Conservation (phyloP, 1,140 invertebrate species). For the Drosophila bocqueti region DNA sequence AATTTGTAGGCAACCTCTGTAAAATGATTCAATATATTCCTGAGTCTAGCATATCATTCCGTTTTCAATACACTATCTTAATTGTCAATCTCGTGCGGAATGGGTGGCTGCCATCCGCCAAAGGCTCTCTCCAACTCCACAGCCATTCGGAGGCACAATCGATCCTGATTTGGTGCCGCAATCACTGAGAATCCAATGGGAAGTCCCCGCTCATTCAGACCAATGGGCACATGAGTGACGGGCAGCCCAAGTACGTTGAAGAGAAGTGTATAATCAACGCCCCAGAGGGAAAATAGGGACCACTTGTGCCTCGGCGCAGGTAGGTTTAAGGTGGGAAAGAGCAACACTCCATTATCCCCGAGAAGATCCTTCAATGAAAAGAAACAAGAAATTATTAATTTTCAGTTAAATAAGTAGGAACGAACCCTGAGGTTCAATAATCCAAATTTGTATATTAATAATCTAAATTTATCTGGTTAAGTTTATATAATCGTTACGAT, state of each 20-base stretch:
- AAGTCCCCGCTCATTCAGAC: conserved; percentile 87
- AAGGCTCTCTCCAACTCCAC: conserved; percentile 91
- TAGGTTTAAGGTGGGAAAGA: conserved; percentile 90
- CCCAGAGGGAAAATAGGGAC: conserved; percentile 87
- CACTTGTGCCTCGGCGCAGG: conserved; percentile 89
- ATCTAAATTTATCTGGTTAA: neutral
- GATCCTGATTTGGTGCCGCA: conserved; percentile 89
- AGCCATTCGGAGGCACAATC: conserved; percentile 91
- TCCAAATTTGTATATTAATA: neutral
- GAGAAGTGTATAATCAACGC: conserved; percentile 89
- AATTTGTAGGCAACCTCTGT: neutral
- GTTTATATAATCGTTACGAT: neutral
- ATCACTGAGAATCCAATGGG: conserved; percentile 91
- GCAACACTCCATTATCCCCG: conserved; percentile 89
- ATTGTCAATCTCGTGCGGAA: conserved; percentile 49
- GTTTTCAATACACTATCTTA: neutral
- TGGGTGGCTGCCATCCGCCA: conserved; percentile 90
- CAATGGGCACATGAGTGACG: conserved; percentile 90
- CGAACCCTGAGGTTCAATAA: neutral
- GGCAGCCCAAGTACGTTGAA: conserved; percentile 92
- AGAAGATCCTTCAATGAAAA: conserved; percentile 85
- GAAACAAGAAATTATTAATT: neutral
- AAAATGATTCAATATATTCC: neutral
- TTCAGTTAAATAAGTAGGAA: neutral
- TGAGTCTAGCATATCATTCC: neutral